Base-by-base conservation (phyloP, 1,140 invertebrate genomes). In the Drosophila littoralis region DNA sequence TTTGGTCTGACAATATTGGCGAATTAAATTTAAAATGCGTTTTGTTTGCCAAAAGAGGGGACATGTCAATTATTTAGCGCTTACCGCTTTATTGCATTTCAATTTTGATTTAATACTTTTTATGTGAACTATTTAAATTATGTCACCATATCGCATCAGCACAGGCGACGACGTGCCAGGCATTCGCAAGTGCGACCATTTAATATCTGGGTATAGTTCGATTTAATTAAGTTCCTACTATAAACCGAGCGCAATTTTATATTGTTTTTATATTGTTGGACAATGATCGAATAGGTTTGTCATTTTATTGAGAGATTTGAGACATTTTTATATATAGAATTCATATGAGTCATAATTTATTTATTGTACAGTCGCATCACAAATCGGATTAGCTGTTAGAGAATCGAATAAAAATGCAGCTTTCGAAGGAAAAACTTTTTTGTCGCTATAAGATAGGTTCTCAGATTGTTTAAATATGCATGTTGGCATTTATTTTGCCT, bases 21-120 rank as follows among this genome's bases (percentile, higher is more conserved):
- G 70, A 71, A 88, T 79, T 88, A 72, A 73, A 86, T 73, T 85
- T 70, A 51, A 82, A 82, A 79, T 79, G 61, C 71, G 60, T 66
- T 88, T 86, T 88, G 82, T 86, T 86, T 86, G 76, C 57, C 64
- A 57, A 73, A 58, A 45, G 63, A 35, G 70, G 22, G 67, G 68
- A 82, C 71, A 83, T 86, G 82, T 86, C 82, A 88, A 86, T 86
- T 86, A 86, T 82, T 79, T 60, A 86, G 63, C 81, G 58, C 77
- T 86, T 82, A 86, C 57, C 69, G 75, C 79, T 71, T 77, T 86
- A 82, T 79, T 85, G 75, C 79, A 79, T 76, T 76, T 79, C 69
- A 78, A 78, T 85, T 82, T 72, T 58, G 64, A 77, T 85, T 81
- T 78, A 65, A 69, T 69, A 60, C 67, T 54, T 71, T 80, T 52